Evolutionary conservation across 2,888 invertebrate species (phyloP), one percentile per base, ranked within the genome.

Genomic region (Rotaria socialis): DNA sequence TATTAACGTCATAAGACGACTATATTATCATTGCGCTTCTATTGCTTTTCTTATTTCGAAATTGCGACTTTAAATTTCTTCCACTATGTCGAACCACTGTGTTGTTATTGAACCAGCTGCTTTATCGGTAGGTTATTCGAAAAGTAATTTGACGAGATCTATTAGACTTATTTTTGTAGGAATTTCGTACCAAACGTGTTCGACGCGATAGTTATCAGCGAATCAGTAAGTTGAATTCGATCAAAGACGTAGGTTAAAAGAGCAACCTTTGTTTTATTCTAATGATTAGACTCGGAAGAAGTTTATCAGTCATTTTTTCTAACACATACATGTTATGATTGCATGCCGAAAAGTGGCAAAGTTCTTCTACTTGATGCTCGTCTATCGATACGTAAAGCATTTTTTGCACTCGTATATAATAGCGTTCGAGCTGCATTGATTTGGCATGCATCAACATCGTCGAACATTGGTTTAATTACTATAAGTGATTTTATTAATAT

Each of bases 281-380:
- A 16, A n/a, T 60, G n/a, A 43, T 80, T 80, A 80, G 84, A 84
- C 55, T 55, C 84, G 0, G 84, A 55, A 24, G 84, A 56, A 55
- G 24, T 84, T 27, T 84, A 84, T 84, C 55, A 55, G 41, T 52
- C 84, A 27, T 84, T 84, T 55, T 84, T 84, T 41, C 10, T n/a
- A 27, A 84, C 55, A 22, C 84, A 84, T 84, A 41, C 56, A 35
- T 98, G 98, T 92, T 99, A 99, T 93, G 99, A 99, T 93, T 94
- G 99, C 92, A 97, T 99, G 91, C 99, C 99, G 88, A 97, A 97
- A 87, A 97, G 97, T 90, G 97, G 97, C 89, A 99, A 99, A 93
- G 93, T 99, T 91, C 98, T 99, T 89, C 97, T 99, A 88, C 99
- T 99, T 92, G 99, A 99, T 93, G 99, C 98, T 84, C 96, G 97